A percentile compares a stretch with the other conserved stretches of the same genome.
phyloP scores from a whole-genome alignment of 2,888 invertebrate species.

The Drosophila setosimentum region DNA sequence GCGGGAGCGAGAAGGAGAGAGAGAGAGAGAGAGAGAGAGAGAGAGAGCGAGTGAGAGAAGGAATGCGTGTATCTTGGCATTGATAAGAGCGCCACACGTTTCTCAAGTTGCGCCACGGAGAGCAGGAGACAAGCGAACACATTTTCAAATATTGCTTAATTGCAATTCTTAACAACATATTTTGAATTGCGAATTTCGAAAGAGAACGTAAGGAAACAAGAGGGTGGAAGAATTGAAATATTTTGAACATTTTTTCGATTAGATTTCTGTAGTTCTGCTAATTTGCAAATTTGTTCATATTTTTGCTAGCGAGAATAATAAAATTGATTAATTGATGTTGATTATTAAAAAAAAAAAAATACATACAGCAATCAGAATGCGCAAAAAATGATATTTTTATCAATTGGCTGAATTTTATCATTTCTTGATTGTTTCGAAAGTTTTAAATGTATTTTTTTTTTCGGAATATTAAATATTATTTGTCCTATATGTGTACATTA shows the following conservation, averaged over 20 bases:
- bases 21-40: background rate
- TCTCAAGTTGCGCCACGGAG: constrained; percentile 1
- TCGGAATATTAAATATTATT: background rate
- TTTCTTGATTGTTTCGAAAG: background rate
- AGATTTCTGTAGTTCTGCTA: background rate
- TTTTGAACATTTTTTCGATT: background rate
- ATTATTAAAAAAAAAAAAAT: background rate
- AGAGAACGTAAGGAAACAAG: background rate
- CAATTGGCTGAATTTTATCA: background rate
- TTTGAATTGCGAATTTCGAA: background rate
- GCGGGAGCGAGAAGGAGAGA: background rate
- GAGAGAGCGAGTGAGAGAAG: background rate
- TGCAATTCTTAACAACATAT: background rate
- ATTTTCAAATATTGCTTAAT: constrained; percentile 1
- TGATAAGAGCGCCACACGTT: constrained; percentile 36
- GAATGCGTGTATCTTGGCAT: constrained; percentile 1
- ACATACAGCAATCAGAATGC: background rate
- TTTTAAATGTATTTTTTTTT: background rate
- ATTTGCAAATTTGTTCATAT: background rate
- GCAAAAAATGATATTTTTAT: background rate
- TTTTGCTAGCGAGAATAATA: background rate
- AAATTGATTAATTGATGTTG: background rate
- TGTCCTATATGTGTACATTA: background rate
- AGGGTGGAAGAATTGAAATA: background rate
- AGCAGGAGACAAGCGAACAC: background rate